Evolutionary conservation across 2,113 vertebrate genomes (phyloP), one percentile per base, ranked within the genome.

Genomic region (Nerophis lumbriciformis): DNA sequence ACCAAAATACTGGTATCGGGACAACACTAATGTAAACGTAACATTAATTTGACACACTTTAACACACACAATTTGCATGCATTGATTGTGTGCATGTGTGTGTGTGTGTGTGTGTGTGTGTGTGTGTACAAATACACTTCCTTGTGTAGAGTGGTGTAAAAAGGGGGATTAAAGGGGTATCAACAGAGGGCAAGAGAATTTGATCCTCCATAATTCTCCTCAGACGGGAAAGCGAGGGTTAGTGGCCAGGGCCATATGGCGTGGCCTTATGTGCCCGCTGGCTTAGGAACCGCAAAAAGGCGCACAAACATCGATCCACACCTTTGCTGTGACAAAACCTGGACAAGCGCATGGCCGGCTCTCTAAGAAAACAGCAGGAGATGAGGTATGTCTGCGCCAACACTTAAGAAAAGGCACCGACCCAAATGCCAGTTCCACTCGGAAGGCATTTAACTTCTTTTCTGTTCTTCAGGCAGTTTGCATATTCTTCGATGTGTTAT

Each of bases 191-290:
- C 77, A 82, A 80, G 65, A 69, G 57, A 59, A 77, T 72, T 57
- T 66, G 80, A 86, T 82, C 77, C 65, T 59, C 36, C 42, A 49
- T 60, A 50, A 13, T 13, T 68, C 77, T 79, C 78, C 55, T 65
- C 72, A 84, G 83, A 87, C 75, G 59, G 75, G 39, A 49, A 42
- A 59, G 63, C 28, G 59, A 66, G 73, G 72, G 71, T 63, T 54
- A 54, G 53, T 47, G 65, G 61, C 66, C 68, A 59, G 39, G 55
- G 56, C 76, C 85, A 88, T 80, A 88, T 85, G 83, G 83, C 69
- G 8, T 19, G 36, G 67, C 87, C 85, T 83, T 76, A 65, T 87
- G 83, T 63, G 73, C 78, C 82, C 44, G 57, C 75, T 79, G 85
- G 72, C 78, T 68, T 21, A 45, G 66, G 65, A 69, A 53, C 57